These are phyloP conservation scores for Gonocerus acuteangulatus DNA, from an alignment of 2,888 invertebrate species.

Conservation along the genomic window DNA sequence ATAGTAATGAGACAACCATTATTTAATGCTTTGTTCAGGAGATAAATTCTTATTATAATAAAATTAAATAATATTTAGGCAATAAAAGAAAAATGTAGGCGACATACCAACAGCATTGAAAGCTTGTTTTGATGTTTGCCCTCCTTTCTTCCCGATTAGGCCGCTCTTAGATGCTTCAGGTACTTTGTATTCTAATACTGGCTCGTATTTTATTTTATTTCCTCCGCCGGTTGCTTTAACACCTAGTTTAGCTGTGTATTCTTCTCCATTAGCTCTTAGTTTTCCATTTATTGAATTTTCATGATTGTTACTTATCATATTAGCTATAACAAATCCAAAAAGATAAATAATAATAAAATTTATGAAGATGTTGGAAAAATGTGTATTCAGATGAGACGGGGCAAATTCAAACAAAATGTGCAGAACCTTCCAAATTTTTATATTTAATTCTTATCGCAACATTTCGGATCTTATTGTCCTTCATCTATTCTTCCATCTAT, in stretches of 20 bases:
- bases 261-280: conserved; percentile 51
- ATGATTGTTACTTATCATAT: conserved; percentile 50
- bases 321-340: conserved; percentile 37
- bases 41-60: too few relatives aligned
- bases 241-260: conserved; percentile 59
- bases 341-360: too few relatives aligned
- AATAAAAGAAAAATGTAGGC: too few relatives aligned
- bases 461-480: too few relatives aligned
- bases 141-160: conserved; percentile 36
- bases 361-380: too few relatives aligned
- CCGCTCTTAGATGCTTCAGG: conserved; percentile 48
- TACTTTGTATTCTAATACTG: conserved; percentile 58
- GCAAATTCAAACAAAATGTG: too few relatives aligned
- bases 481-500: too few relatives aligned
- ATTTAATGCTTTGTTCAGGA: neutral
- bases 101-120: conserved; percentile 15
- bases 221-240: conserved; percentile 53
- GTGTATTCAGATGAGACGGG: too few relatives aligned
- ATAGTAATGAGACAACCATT: neutral
- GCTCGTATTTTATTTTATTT: conserved; percentile 53
- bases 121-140: conserved; percentile 38
- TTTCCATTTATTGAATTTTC: conserved; percentile 56
- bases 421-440: too few relatives aligned
- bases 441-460: too few relatives aligned
- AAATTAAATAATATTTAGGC: too few relatives aligned